Evolutionary conservation across 1,140 invertebrate genomes (phyloP), one percentile per base, ranked within the genome.

Genomic region (Acromyrmex echinatior): DNA sequence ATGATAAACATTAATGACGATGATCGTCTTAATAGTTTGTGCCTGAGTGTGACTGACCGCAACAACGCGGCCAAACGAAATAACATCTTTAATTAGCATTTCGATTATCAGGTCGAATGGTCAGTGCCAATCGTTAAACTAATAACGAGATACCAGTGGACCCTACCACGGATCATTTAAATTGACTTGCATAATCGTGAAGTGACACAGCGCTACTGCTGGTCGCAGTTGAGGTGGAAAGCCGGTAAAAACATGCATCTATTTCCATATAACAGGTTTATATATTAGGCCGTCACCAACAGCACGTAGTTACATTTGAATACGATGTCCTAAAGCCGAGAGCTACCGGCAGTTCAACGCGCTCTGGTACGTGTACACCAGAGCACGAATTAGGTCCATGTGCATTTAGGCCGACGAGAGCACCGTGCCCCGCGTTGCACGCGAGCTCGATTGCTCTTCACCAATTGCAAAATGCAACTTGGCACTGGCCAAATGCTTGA

Each of bases 211-310:
- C 89, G 73, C 68, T 58, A 76, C 88, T 84, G 92, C 87, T 85
- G 90, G 86, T 87, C 89, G 86, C 90, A 84, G 90, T 88, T 78
- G 88, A 90, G 88, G 88, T 87, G 93, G 92, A 92, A 92, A 93
- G 91, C 93, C 92, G 81, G 92, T 94, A 95, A 95, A 95, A 95
- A 95, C 94, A 95, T 91, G 94, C 94, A 95, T 95, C 94, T 92
- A 95, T 95, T 95, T 95, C 94, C 95, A 95, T 94, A 95, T 94
- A 95, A 94, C 94, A 95, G 94, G 93, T 95, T 95, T 95, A 95
- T 95, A 95, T 95, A 95, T 95, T 95, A 93, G 92, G 91, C 92
- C 92, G 94, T 95, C 95, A 95, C 90, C 90, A 91, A 90, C 95
- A 95, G 94, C 92, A 91, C 93, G 92, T 94, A 94, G 94, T 95